These are phyloP conservation scores for Paraplagusia blochii DNA, from an alignment of 2,113 vertebrate genomes.

Conservation along the genomic window DNA sequence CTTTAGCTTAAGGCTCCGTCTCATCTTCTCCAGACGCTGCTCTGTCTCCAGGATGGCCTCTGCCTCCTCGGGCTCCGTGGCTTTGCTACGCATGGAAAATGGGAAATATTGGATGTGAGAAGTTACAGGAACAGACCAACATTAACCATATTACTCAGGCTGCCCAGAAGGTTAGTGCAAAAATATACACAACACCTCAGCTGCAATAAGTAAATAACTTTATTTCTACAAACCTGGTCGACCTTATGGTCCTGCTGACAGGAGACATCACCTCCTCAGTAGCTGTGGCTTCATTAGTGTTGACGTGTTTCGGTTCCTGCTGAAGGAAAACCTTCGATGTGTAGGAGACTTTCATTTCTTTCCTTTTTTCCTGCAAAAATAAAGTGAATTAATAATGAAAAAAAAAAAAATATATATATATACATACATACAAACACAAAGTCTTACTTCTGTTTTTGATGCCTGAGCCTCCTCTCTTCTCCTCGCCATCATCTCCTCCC, in stretches of 20 bases:
- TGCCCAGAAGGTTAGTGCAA: no score
- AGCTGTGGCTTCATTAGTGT: constrained; percentile 39
- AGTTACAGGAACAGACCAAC: not conserved
- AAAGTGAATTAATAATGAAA: no score
- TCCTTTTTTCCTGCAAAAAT: constrained; percentile 44
- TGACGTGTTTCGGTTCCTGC: constrained; percentile 59
- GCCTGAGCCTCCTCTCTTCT: constrained; percentile 39
- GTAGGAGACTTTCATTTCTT: constrained; percentile 66
- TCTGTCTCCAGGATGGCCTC: constrained; percentile 62
- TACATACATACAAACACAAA: no score
- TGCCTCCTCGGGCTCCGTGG: constrained; percentile 49
- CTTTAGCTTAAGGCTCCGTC: constrained; percentile 64
- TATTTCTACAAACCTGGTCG: constrained; percentile 47
- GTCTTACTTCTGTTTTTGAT: constrained; percentile 42
- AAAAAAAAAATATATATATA: no score
- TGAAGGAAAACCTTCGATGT: constrained; percentile 72
- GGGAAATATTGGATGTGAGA: not conserved
- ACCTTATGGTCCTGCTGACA: constrained; percentile 50
- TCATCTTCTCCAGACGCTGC: constrained; percentile 77
- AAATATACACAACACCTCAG: no score
- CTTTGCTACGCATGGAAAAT: constrained; percentile 2
- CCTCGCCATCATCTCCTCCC: constrained; percentile 28
- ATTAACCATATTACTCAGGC: no score
- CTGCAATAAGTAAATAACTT: no score
- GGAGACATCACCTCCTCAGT: constrained; percentile 57